Evolutionary conservation across 1,140 invertebrate genomes (phyloP).

Genomic region (Ostrea edulis): DNA sequence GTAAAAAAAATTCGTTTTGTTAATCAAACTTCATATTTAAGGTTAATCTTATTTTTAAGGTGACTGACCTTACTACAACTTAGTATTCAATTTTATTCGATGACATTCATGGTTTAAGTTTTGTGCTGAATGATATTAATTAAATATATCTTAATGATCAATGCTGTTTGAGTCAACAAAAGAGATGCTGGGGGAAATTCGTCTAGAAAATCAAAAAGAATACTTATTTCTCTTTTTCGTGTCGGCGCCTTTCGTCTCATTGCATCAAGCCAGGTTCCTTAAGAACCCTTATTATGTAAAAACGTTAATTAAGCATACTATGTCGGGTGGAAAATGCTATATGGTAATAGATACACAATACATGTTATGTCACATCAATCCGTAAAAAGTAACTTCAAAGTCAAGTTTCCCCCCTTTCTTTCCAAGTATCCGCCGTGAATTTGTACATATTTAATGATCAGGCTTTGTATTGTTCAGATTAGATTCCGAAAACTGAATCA

Average conservation of each 20-base stretch:
- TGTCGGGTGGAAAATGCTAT: neutral
- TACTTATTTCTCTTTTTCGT: neutral
- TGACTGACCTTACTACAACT: too few relatives aligned
- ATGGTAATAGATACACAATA: neutral
- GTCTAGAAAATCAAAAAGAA: neutral
- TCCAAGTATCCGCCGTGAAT: neutral
- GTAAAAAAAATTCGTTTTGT: too few relatives aligned
- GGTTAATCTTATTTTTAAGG: too few relatives aligned
- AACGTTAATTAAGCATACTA: neutral
- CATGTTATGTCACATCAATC: neutral
- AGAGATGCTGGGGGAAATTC: neutral
- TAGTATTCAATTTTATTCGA: too few relatives aligned
- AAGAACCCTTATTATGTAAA: neutral
- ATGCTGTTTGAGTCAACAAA: neutral
- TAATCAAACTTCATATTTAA: too few relatives aligned
- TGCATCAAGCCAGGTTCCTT: neutral
- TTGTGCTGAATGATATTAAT: too few relatives aligned
- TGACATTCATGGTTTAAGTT: too few relatives aligned
- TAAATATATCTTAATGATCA: neutral
- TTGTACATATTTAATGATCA: constrained; percentile 3
- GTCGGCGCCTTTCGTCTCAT: neutral
- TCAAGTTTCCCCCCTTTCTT: neutral
- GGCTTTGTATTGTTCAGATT: neutral
- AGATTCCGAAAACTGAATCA: constrained; percentile 6
- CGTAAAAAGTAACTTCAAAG: neutral